These are phyloP conservation scores for Galerucella nymphaeae DNA, from an alignment of 2,888 invertebrate species.

Conservation along the genomic window DNA sequence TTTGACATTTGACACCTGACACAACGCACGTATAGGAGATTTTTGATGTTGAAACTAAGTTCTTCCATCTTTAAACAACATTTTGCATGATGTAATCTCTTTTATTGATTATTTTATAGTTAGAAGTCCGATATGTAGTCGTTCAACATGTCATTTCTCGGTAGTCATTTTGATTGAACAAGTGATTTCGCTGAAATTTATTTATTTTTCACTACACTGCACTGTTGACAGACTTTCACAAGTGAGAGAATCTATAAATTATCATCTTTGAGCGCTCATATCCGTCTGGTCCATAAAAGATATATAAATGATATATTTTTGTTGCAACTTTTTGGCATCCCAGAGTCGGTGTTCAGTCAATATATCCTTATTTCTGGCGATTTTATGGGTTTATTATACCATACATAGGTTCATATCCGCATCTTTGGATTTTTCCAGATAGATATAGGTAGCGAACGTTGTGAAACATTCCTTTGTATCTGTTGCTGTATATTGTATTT, in stretches of 20 bases:
- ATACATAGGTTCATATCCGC: slow-evolving; percentile 64
- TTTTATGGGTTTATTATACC: slow-evolving; percentile 67
- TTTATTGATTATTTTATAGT: too few species aligned
- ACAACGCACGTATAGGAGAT: too few species aligned
- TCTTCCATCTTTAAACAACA: too few species aligned
- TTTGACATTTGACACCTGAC: too few species aligned
- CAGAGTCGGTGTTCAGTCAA: slow-evolving; percentile 63
- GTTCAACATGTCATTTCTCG: too few species aligned
- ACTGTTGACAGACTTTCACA: background rate
- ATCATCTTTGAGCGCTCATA: slow-evolving; percentile 58
- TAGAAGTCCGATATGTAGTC: too few species aligned
- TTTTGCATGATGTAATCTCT: too few species aligned
- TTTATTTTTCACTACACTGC: background rate
- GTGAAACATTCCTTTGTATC: slow-evolving; percentile 23
- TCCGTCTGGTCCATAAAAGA: slow-evolving; percentile 61
- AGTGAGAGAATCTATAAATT: slow-evolving; percentile 60
- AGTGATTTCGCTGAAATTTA: background rate
- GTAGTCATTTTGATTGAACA: too few species aligned
- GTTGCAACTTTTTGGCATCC: slow-evolving; percentile 60
- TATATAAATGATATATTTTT: slow-evolving; percentile 65
- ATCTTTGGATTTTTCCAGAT: slow-evolving; percentile 20
- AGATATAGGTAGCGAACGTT: slow-evolving; percentile 19
- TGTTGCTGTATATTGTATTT: slow-evolving; percentile 13
- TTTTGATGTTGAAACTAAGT: too few species aligned
- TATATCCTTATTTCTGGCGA: slow-evolving; percentile 67